Conservation (phyloP, 1,140 invertebrate species). For the Trichonephila clavata region DNA sequence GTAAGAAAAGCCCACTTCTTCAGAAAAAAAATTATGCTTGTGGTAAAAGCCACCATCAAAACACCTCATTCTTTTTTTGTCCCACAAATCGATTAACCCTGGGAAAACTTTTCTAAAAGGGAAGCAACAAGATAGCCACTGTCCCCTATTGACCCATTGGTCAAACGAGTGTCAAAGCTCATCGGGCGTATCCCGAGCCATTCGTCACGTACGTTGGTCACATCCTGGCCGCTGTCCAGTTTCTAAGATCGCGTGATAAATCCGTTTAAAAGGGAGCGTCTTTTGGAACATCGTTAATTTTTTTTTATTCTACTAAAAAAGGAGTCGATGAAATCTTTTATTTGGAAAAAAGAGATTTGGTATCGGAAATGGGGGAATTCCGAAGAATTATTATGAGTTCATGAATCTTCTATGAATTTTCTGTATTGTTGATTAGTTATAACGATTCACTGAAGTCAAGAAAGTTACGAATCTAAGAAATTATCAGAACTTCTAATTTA, state of each 20-base stretch:
- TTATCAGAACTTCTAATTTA: no score
- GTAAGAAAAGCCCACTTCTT: no score
- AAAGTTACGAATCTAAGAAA: no score
- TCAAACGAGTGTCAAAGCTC: background rate
- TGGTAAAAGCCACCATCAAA: background rate
- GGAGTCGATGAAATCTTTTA: no score
- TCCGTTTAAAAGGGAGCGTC: background rate
- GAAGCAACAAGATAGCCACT: background rate
- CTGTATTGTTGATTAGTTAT: no score
- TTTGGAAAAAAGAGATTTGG: no score
- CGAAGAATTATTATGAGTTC: no score
- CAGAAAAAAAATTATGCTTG: background rate
- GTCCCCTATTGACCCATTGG: background rate
- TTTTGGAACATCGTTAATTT: no score
- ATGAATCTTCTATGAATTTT: no score
- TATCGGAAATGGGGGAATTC: no score
- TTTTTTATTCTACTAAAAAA: no score
- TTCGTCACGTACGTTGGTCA: background rate
- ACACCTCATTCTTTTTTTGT: background rate
- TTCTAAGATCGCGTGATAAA: background rate
- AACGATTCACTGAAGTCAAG: no score
- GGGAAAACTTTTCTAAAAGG: background rate
- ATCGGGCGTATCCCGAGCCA: background rate
- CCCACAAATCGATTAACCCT: background rate
- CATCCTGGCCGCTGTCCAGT: background rate